These are phyloP conservation scores for Thelaira solivaga DNA, from an alignment of 2,888 invertebrate genomes.

Conservation along the genomic window DNA sequence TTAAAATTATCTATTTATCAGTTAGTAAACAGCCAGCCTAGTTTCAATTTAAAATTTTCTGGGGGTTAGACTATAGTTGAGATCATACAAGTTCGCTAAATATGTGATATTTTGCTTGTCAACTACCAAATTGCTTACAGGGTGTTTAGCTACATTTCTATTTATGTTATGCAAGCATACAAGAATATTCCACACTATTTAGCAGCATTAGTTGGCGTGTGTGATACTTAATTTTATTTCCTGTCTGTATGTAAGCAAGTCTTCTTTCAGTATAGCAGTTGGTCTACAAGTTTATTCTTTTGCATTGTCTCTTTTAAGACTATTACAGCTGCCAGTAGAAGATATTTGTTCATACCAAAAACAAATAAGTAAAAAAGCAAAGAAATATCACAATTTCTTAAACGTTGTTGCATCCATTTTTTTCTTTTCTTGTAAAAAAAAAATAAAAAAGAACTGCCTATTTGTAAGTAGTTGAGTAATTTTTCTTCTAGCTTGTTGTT, in stretches of 20 bases:
- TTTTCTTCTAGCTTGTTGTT: conserved; percentile 16
- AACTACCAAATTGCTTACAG: too few relatives aligned
- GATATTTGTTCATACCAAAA: neutral
- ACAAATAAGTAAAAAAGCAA: neutral
- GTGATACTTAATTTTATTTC: conserved; percentile 61
- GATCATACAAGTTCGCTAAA: too few relatives aligned
- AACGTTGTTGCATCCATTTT: conserved; percentile 20
- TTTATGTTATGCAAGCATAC: neutral
- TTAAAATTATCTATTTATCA: too few relatives aligned
- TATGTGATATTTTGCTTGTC: too few relatives aligned
- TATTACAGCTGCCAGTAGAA: conserved; percentile 5
- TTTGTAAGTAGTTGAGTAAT: conserved; percentile 46
- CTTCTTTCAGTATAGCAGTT: neutral
- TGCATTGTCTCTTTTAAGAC: conserved; percentile 41
- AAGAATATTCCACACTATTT: conserved; percentile 47
- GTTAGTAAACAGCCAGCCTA: too few relatives aligned
- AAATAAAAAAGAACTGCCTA: conserved; percentile 40
- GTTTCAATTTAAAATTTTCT: too few relatives aligned
- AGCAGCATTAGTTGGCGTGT: conserved; percentile 58
- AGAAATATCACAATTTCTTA: conserved; percentile 16
- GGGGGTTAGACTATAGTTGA: too few relatives aligned
- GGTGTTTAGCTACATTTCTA: too few relatives aligned
- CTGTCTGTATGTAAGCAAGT: conserved; percentile 22
- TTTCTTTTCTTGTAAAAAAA: neutral
- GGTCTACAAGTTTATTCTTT: conserved; percentile 7